Conservation (phyloP, 2,113 vertebrate species). For the Parotia lawesii region DNA sequence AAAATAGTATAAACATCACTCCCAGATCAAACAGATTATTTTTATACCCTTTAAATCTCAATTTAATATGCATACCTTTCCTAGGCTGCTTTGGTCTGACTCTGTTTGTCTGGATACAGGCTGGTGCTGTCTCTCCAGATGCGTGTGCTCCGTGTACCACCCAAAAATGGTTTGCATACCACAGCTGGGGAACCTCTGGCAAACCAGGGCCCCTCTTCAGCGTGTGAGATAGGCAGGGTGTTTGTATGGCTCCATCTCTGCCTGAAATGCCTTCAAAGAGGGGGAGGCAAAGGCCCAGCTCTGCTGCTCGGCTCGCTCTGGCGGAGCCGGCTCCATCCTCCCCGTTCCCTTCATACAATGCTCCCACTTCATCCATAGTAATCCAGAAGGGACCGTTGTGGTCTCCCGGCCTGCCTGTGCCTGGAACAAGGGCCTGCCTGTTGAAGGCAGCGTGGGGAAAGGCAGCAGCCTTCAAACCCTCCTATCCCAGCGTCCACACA, state of each 20-base stretch:
- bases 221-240: not conserved
- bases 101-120: slow-evolving; percentile 39
- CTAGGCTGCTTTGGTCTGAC: slow-evolving; percentile 15
- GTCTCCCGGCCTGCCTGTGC: not conserved
- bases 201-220: not conserved
- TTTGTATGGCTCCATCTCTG: not conserved
- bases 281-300: not conserved
- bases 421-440: slow-evolving; percentile 50
- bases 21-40: slow-evolving; percentile 55
- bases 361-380: slow-evolving; percentile 38
- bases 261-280: not conserved
- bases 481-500: not conserved
- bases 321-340: not conserved
- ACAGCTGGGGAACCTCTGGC: not conserved
- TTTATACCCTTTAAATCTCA: slow-evolving; percentile 32
- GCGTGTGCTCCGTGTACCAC: not conserved
- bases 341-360: not conserved
- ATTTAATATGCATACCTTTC: slow-evolving; percentile 54
- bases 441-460: slow-evolving; percentile 30
- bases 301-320: not conserved
- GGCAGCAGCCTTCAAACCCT: not conserved
- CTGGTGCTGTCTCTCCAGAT: not conserved
- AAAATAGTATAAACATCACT: slow-evolving; percentile 53
- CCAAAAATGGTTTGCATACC: slow-evolving; percentile 40
- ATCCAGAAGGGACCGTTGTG: slow-evolving; percentile 63